These are phyloP conservation scores for Microctonus brassicae DNA, from an alignment of 2,888 invertebrate species.

Conservation along the genomic window DNA sequence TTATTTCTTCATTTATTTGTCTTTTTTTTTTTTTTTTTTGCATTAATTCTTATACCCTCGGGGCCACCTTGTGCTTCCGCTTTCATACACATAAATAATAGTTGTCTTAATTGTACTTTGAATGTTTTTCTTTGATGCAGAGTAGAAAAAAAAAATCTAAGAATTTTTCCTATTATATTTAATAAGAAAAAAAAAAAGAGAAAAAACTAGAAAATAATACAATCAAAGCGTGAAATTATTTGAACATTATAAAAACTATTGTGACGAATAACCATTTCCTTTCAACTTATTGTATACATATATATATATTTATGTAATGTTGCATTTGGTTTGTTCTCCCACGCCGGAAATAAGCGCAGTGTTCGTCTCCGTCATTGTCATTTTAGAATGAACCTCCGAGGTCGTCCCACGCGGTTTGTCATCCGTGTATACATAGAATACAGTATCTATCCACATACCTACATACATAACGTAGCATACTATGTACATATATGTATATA, in stretches of 20 bases:
- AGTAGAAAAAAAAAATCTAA: neutral
- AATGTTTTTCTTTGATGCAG: too few relatives aligned
- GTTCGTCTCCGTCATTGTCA: conserved; percentile 18
- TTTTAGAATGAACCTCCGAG: conserved; percentile 2
- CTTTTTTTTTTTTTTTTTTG: too few relatives aligned
- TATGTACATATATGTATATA: neutral
- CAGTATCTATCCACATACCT: neutral
- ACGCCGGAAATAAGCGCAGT: conserved; percentile 8
- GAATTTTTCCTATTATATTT: conserved; percentile 1
- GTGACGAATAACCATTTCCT: neutral
- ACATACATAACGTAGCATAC: neutral
- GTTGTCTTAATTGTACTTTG: too few relatives aligned
- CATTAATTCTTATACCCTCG: too few relatives aligned
- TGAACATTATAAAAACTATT: neutral
- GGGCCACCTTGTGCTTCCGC: too few relatives aligned
- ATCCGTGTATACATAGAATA: conserved; percentile 1
- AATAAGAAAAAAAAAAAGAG: neutral
- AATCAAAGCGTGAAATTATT: conserved; percentile 5
- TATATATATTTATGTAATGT: neutral
- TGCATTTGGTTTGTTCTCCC: conserved; percentile 16
- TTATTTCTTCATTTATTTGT: neutral
- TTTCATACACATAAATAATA: too few relatives aligned
- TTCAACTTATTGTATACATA: neutral
- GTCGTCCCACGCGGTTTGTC: conserved; percentile 26
- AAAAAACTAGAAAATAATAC: neutral